These are phyloP conservation scores for Akabosia matsudoensis DNA, from an alignment of 1,140 invertebrate species.

Conservation along the genomic window DNA sequence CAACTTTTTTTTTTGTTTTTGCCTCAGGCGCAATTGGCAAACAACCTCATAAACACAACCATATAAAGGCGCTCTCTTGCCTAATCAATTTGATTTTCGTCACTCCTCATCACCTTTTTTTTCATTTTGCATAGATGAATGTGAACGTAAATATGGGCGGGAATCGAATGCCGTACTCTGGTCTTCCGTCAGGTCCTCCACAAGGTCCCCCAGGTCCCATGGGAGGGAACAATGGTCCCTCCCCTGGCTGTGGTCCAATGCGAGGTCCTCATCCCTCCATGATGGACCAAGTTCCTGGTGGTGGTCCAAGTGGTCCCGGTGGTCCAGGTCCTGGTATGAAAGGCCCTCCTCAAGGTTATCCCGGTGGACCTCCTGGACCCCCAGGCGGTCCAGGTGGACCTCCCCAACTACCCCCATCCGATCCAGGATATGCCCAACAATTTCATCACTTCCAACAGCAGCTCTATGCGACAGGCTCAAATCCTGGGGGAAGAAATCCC, in stretches of 20 bases:
- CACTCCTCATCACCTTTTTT: background rate
- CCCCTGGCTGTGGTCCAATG: constrained; percentile 58
- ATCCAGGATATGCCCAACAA: constrained; percentile 89
- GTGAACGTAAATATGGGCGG: constrained; percentile 51
- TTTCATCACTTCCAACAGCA: constrained; percentile 94
- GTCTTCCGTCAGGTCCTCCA: constrained; percentile 49
- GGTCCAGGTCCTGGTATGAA: constrained; percentile 47
- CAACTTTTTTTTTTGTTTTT: background rate
- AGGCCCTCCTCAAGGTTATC: constrained; percentile 50
- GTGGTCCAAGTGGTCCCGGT: constrained; percentile 50
- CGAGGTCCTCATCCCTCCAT: constrained; percentile 43
- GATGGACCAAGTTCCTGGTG: constrained; percentile 38
- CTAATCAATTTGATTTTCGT: no score
- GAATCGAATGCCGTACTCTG: constrained; percentile 50
- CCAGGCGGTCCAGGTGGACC: constrained; percentile 41
- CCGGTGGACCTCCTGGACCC: constrained; percentile 54
- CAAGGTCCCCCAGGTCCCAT: constrained; percentile 52
- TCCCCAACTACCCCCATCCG: constrained; percentile 60
- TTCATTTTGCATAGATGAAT: constrained; percentile 48
- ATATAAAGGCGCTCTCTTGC: no score
- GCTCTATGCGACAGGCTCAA: constrained; percentile 71
- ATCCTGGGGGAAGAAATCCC: constrained; percentile 43
- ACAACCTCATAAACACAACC: background rate
- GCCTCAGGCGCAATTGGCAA: background rate
- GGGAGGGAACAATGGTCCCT: constrained; percentile 49